A percentile compares a stretch with the other conserved stretches of the same genome.
These are phyloP conservation scores for Oligia fasciuncula DNA, from an alignment of 2,888 invertebrate genomes.

Conservation along the genomic window DNA sequence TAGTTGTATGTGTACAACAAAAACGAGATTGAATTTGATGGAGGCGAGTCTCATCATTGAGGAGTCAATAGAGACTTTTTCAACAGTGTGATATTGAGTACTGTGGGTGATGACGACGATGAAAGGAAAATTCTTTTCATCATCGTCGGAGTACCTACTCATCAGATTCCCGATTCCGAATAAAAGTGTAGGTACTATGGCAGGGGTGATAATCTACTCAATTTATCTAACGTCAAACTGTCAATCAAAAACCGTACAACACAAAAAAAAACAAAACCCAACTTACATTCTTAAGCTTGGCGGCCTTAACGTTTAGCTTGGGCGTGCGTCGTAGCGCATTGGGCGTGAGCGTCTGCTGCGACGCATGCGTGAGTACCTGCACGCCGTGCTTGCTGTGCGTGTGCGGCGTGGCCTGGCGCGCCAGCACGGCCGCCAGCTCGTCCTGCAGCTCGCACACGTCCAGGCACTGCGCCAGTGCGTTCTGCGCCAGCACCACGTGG, in stretches of 20 bases:
- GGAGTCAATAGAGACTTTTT: too few species aligned
- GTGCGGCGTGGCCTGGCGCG: constrained; percentile 97
- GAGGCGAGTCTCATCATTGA: not conserved
- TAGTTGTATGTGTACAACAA: not conserved
- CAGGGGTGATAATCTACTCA: not conserved
- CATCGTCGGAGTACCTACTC: not conserved
- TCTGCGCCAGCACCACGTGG: constrained; percentile 99
- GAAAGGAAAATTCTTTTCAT: too few species aligned
- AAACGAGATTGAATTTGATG: not conserved
- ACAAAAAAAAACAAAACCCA: constrained; percentile 22
- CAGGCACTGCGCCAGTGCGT: constrained; percentile 97
- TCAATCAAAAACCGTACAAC: constrained; percentile 11
- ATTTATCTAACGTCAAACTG: constrained; percentile 45
- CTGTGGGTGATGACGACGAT: too few species aligned
- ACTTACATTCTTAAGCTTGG: constrained; percentile 88
- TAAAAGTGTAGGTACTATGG: not conserved
- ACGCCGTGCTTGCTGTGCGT: constrained; percentile 95
- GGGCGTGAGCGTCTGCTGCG: constrained; percentile 37
- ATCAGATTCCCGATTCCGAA: not conserved
- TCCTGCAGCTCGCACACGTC: constrained; percentile 96
- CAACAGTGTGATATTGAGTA: too few species aligned
- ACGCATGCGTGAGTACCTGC: constrained; percentile 90
- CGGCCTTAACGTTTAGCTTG: constrained; percentile 77
- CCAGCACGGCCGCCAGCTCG: constrained; percentile 97
- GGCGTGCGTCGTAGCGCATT: constrained; percentile 54